phyloP scores from a whole-genome alignment of 2,797 vertebrate genomes.

The Strix occidentalis region DNA sequence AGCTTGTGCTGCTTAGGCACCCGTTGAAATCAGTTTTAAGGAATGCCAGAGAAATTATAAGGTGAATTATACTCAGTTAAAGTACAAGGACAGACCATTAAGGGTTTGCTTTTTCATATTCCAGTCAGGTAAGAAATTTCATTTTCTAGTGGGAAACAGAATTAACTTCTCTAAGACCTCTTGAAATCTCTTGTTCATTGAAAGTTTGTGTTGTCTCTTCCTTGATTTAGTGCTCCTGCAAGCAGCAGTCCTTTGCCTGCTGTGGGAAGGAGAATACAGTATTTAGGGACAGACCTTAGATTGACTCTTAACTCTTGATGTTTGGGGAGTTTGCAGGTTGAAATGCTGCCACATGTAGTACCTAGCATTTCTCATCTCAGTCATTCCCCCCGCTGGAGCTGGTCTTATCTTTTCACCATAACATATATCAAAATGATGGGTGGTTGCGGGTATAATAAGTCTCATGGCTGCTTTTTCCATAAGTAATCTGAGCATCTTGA shows the following conservation, averaged over 20 bases:
- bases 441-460: background rate
- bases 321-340: background rate
- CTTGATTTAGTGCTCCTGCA: background rate
- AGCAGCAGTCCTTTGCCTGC: background rate
- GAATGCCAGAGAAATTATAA: background rate
- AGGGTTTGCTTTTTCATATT: constrained; percentile 13
- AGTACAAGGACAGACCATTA: background rate
- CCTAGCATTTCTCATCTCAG: background rate
- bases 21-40: background rate
- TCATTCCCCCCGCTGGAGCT: background rate
- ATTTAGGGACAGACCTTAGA: background rate
- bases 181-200: constrained; percentile 28
- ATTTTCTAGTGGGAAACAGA: constrained; percentile 29
- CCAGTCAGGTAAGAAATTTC: background rate
- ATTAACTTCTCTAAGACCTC: constrained; percentile 31
- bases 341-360: background rate
- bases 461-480: background rate
- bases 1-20: background rate
- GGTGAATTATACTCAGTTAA: background rate
- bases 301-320: background rate
- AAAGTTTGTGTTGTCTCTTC: background rate
- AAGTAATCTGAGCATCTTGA: constrained; percentile 4
- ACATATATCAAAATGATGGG: background rate
- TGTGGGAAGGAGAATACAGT: background rate
- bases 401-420: background rate